phyloP scores from a whole-genome alignment of 2,888 invertebrate genomes.

The Agonopterix heracliana region DNA sequence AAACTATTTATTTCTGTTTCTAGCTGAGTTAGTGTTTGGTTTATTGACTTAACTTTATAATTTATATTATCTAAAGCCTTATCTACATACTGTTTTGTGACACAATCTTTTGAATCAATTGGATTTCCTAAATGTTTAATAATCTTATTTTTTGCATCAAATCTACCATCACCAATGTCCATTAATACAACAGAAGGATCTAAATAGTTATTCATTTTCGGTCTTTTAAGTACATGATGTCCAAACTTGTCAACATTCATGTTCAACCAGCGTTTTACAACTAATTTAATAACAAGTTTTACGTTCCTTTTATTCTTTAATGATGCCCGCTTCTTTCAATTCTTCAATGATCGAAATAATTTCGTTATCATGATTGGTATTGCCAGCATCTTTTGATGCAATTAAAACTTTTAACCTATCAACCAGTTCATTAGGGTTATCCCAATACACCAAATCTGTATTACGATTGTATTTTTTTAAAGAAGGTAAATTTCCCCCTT shows the following conservation, averaged over 20 bases:
- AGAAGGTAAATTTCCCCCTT: not conserved
- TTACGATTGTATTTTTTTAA: slow-evolving; percentile 9
- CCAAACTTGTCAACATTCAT: slow-evolving; percentile 6
- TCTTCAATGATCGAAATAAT: slow-evolving; percentile 31
- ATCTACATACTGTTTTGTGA: not conserved
- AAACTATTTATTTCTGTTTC: too few species aligned
- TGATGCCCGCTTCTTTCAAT: slow-evolving; percentile 18
- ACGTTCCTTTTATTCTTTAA: slow-evolving; percentile 3
- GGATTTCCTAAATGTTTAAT: not conserved
- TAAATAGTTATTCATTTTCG: not conserved
- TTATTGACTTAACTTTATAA: not conserved
- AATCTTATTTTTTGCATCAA: not conserved
- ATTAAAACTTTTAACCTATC: too few species aligned
- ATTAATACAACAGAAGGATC: not conserved
- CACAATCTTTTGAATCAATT: not conserved
- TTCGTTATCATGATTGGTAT: slow-evolving; percentile 21
- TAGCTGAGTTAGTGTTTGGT: too few species aligned
- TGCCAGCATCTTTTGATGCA: slow-evolving; percentile 17
- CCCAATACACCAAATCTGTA: slow-evolving; percentile 1
- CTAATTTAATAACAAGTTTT: not conserved
- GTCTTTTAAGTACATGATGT: not conserved
- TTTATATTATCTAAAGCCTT: not conserved
- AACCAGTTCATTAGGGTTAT: slow-evolving; percentile 13
- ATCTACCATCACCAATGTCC: not conserved
- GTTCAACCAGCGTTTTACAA: not conserved